Evolutionary conservation across 2,888 invertebrate genomes (phyloP).

Genomic region (Holacanthella duospinosa): DNA sequence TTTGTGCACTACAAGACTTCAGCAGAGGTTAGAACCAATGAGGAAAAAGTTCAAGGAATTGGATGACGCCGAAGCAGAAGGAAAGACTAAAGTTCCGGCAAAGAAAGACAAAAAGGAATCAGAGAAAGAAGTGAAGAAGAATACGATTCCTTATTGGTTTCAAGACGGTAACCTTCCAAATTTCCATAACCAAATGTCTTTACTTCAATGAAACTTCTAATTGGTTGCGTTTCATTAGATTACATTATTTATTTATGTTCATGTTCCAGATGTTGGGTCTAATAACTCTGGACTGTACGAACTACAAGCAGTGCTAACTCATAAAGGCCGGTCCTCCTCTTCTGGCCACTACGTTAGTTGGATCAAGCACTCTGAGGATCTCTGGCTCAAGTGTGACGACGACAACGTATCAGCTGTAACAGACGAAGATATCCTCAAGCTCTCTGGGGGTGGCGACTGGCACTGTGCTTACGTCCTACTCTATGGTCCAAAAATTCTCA

Average conservation of each 20-base stretch:
- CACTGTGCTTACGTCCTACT: conserved; percentile 96
- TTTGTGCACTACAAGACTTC: conserved; percentile 75
- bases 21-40: conserved; percentile 74
- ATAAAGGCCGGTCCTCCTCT: conserved; percentile 89
- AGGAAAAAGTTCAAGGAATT: conserved; percentile 73
- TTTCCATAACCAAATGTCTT: background rate
- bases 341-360: conserved; percentile 99
- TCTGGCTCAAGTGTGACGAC: conserved; percentile 97
- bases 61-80: conserved; percentile 39
- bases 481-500: conserved; percentile 76
- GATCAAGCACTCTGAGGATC: conserved; percentile 56
- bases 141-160: conserved; percentile 50
- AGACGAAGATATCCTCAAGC: conserved; percentile 86
- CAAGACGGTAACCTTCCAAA: conserved; percentile 46
- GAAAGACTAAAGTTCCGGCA: conserved; percentile 41
- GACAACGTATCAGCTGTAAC: conserved; percentile 74
- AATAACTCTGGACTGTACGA: conserved; percentile 99
- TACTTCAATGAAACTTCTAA: background rate
- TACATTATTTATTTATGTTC: no score
- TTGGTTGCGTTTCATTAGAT: no score
- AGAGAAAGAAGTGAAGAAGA: conserved; percentile 41
- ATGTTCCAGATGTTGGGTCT: conserved; percentile 72
- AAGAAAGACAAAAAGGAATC: conserved; percentile 33
- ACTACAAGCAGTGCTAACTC: conserved; percentile 85
- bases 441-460: conserved; percentile 97